phyloP scores from a whole-genome alignment of 2,113 vertebrate genomes.

The Hippoglossus stenolepis region DNA sequence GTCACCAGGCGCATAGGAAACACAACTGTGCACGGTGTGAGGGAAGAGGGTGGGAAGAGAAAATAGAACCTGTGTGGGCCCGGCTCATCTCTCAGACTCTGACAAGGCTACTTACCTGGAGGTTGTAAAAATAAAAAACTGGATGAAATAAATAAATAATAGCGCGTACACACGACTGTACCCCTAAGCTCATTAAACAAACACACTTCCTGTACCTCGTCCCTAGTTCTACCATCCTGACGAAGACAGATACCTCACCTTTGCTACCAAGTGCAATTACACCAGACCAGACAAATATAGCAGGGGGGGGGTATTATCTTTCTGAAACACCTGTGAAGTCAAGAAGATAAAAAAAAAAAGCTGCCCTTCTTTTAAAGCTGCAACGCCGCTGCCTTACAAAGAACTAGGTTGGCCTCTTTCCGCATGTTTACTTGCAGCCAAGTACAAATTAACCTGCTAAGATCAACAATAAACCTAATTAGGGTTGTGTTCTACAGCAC shows the following conservation, averaged over 20 bases:
- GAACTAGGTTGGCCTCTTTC: conserved; percentile 69
- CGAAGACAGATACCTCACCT: conserved; percentile 58
- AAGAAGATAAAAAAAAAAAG: conserved; percentile 42
- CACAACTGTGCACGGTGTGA: conserved; percentile 28
- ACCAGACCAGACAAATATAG: conserved; percentile 61
- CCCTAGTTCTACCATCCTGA: conserved; percentile 32
- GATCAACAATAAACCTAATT: conserved; percentile 81
- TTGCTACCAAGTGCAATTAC: conserved; percentile 54
- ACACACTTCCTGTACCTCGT: conserved; percentile 49
- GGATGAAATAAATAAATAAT: conserved; percentile 48
- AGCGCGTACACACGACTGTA: conserved; percentile 46
- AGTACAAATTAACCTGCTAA: conserved; percentile 80
- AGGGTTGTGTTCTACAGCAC: conserved; percentile 72
- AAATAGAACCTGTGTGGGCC: conserved; percentile 56
- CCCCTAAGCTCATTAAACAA: conserved; percentile 71
- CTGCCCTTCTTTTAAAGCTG: conserved; percentile 27
- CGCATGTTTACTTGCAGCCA: conserved; percentile 67
- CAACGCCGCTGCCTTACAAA: conserved; percentile 23
- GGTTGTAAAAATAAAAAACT: conserved; percentile 60
- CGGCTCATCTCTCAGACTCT: conserved; percentile 69
- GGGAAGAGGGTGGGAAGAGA: conserved; percentile 25
- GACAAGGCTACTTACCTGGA: conserved; percentile 70
- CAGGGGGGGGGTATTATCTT: conserved; percentile 46
- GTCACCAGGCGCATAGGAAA: conserved; percentile 67
- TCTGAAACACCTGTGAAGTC: conserved; percentile 73